Conservation (phyloP, 2,797 vertebrate genomes). For the Myotis myotis region DNA sequence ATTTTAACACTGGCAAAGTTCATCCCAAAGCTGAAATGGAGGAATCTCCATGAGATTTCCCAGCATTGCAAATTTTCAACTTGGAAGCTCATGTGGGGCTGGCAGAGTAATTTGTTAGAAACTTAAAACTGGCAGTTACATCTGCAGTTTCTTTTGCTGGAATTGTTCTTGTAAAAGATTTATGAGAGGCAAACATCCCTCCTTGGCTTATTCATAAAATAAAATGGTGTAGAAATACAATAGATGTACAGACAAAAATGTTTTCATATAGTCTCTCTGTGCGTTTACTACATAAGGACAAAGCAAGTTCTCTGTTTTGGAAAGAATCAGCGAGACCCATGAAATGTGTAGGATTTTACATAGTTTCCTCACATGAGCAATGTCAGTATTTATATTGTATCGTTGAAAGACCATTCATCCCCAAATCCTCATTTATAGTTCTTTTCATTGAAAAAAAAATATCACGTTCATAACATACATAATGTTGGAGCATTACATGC, state of each 20-base stretch:
- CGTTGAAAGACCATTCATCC: constrained; percentile 5
- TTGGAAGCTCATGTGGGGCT: constrained; percentile 60
- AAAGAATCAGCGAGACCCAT: constrained; percentile 39
- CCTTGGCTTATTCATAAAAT: constrained; percentile 63
- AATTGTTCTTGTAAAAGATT: constrained; percentile 68
- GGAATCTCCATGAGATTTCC: constrained; percentile 45
- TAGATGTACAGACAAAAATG: constrained; percentile 31
- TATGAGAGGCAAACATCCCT: constrained; percentile 60
- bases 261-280: constrained; percentile 45
- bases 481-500: neutral
- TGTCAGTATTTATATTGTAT: neutral
- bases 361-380: constrained; percentile 14
- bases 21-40: constrained; percentile 48
- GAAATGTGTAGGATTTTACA: neutral
- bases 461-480: neutral
- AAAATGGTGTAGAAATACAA: constrained; percentile 47
- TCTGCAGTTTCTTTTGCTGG: constrained; percentile 53
- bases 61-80: constrained; percentile 58
- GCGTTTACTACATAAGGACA: neutral
- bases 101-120: constrained; percentile 76
- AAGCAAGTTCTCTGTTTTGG: neutral
- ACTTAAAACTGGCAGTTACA: constrained; percentile 69
- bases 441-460: neutral
- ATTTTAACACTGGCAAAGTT: constrained; percentile 40
- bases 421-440: constrained; percentile 20